Base-by-base conservation (phyloP, 2,888 invertebrate genomes). In the Hemithea aestivaria region DNA sequence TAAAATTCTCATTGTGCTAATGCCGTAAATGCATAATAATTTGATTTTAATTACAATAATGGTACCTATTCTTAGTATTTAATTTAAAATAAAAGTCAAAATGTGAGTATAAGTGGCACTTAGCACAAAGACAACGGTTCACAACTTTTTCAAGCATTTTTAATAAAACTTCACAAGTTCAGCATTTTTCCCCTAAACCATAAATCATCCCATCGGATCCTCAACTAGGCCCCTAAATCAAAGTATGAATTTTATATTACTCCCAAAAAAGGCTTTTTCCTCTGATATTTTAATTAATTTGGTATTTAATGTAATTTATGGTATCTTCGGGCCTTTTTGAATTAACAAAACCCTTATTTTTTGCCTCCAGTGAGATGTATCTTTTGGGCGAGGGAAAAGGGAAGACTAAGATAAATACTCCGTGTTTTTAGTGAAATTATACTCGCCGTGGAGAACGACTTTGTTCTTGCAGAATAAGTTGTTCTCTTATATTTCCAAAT, bases 241-340 rank as follows among this genome's bases (percentile, higher is more conserved):
- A 40, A 36, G 40, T 40, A 40, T 33, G 34, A 36, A 45, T 43
- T 42, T 42, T 37, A 42, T 43, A 43, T 43, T 43, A 38, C 32
- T 43, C 7, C 24, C 8, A 23, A 38, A 39, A 44, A 46, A 48
- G 27, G 29, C 24, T 32, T 39, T 30, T 35, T 24, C 39, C 31
- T 36, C 45, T 40, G 41, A 45, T 42, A 45, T 48, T 48, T 41
- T 48, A 48, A 48, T 61, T 66, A 62, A 52, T 61, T 51, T 52
- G 47, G 57, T 26, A 45, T 51, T 48, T 42, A 30, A 35, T 36
- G 29, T 33, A 76, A 81, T 81, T 79, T 78, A 78, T 74, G 51
- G 71, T 56, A 49, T 53, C 51, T 53, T 56, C 24, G 40, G 39
- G 46, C 25, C 45, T 43, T 48, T 58, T 58, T 53, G 51, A 53